phyloP scores from a whole-genome alignment of 1,140 invertebrate species.

The Leptinotarsa lineolata region DNA sequence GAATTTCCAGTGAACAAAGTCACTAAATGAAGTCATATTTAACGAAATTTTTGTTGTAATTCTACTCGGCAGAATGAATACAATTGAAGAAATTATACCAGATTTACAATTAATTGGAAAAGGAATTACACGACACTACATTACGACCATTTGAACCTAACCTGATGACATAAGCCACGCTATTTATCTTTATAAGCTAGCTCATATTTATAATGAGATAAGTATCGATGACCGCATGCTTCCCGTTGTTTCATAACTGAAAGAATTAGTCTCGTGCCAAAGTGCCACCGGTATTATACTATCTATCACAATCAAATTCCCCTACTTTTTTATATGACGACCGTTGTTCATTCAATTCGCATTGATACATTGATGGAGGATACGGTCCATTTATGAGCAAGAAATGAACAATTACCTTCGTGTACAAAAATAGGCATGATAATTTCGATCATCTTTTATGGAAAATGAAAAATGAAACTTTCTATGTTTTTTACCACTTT shows the following conservation, averaged over 20 bases:
- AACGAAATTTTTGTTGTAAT: too few species aligned
- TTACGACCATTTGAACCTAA: conserved; percentile 10
- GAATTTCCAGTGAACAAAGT: too few species aligned
- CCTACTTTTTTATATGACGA: conserved; percentile 22
- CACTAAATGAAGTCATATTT: too few species aligned
- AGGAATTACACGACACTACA: background rate
- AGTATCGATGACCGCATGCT: conserved; percentile 51
- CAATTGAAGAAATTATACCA: background rate
- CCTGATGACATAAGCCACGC: conserved; percentile 46
- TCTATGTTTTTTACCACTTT: too few species aligned
- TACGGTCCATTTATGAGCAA: background rate
- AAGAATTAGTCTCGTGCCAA: conserved; percentile 38
- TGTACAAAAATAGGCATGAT: background rate
- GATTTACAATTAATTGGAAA: background rate
- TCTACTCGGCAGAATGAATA: background rate
- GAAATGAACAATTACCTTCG: background rate
- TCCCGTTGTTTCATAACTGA: conserved; percentile 46
- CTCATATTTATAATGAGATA: conserved; percentile 52
- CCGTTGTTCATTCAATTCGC: background rate
- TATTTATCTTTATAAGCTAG: conserved; percentile 52
- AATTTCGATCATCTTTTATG: too few species aligned
- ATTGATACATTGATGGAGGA: background rate
- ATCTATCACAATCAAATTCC: conserved; percentile 37
- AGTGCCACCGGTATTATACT: conserved; percentile 31
- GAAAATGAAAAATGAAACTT: too few species aligned